phyloP scores from a whole-genome alignment of 2,888 invertebrate genomes.

The Ophioninae sp. region DNA sequence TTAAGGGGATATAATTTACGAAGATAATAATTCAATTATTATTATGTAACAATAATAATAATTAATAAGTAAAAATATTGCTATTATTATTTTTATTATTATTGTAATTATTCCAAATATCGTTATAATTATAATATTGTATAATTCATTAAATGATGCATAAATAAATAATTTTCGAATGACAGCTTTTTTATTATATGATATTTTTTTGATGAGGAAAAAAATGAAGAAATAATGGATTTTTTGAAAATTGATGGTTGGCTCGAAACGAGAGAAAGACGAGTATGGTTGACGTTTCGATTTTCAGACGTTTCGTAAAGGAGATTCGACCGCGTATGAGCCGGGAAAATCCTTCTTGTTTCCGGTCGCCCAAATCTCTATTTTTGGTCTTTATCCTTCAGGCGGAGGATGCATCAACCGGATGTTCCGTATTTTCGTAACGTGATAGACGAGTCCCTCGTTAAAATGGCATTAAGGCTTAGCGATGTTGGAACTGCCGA shows the following conservation, averaged over 20 bases:
- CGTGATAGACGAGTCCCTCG: constrained; percentile 58
- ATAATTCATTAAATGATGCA: too few relatives aligned
- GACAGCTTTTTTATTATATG: not conserved
- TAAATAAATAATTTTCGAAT: too few relatives aligned
- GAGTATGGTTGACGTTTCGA: constrained; percentile 28
- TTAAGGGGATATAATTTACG: too few relatives aligned
- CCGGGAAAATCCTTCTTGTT: constrained; percentile 33
- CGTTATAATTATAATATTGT: too few relatives aligned
- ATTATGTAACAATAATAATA: too few relatives aligned
- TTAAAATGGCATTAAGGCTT: constrained; percentile 64
- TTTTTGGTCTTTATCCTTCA: not conserved
- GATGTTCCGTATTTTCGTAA: constrained; percentile 35
- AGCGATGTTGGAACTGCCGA: constrained; percentile 54
- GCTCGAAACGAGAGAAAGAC: not conserved
- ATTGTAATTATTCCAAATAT: not conserved
- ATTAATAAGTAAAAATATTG: too few relatives aligned
- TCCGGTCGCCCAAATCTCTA: not conserved
- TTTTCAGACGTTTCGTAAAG: constrained; percentile 29
- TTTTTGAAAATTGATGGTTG: constrained; percentile 6
- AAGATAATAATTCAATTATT: too few relatives aligned
- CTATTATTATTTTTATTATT: too few relatives aligned
- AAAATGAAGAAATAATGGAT: not conserved
- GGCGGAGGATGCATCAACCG: constrained; percentile 1
- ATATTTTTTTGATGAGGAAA: not conserved
- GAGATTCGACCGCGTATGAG: constrained; percentile 34